Evolutionary conservation across 2,797 vertebrate species (phyloP).

Genomic region (Xerus rutilus): DNA sequence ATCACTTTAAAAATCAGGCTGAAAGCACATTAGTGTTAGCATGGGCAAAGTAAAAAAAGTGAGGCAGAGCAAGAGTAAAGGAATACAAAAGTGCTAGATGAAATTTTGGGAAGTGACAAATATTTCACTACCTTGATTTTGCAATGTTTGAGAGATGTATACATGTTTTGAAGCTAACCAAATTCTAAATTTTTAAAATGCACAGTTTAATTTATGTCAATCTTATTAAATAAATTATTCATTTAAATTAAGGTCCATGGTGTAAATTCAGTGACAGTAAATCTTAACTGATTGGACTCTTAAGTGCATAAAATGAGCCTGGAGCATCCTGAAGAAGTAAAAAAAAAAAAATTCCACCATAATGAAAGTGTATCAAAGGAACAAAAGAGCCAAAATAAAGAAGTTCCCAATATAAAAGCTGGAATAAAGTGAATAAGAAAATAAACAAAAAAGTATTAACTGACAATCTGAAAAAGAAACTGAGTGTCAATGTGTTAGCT

Average conservation of each 20-base stretch:
- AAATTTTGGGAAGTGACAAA: neutral
- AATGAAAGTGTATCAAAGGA: neutral
- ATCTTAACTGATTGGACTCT: neutral
- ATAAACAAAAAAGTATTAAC: neutral
- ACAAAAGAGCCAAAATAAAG: neutral
- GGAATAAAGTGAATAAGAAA: neutral
- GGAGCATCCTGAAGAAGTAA: neutral
- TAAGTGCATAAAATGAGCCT: neutral
- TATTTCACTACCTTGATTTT: neutral
- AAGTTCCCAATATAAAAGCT: neutral
- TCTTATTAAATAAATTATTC: neutral
- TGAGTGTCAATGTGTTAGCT: neutral
- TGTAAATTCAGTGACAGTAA: neutral
- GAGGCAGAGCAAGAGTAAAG: neutral
- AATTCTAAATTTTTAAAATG: neutral
- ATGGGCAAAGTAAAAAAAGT: neutral
- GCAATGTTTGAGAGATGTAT: neutral
- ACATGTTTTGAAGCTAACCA: neutral
- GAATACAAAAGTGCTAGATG: neutral
- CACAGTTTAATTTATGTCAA: neutral
- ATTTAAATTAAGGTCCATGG: neutral
- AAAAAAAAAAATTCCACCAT: neutral
- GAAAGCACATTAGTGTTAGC: neutral
- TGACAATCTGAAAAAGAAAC: neutral
- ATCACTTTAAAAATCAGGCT: neutral